phyloP scores from a whole-genome alignment of 1,140 invertebrate species.

The Drosophila ambigua region DNA sequence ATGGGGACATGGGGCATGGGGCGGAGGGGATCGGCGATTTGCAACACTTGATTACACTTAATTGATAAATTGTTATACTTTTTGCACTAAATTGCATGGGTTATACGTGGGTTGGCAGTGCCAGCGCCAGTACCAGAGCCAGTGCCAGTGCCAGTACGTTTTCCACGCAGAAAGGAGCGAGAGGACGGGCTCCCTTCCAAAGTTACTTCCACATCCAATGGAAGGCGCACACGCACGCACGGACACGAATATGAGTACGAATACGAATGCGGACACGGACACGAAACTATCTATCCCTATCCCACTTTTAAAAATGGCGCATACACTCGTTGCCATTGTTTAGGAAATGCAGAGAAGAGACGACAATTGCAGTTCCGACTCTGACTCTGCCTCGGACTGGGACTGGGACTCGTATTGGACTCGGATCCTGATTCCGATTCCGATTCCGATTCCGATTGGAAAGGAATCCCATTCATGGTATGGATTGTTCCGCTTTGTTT shows the following conservation, averaged over 20 bases:
- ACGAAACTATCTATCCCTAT: conserved; percentile 79
- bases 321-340: conserved; percentile 78
- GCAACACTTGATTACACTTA: conserved; percentile 63
- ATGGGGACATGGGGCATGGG: background rate
- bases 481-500: background rate
- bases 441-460: too few species aligned
- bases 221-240: conserved; percentile 73
- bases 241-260: too few species aligned
- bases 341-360: conserved; percentile 75
- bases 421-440: too few species aligned
- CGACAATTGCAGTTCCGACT: conserved; percentile 48
- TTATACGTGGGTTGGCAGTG: conserved; percentile 29
- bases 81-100: conserved; percentile 62
- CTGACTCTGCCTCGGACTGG: background rate
- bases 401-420: background rate
- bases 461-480: background rate
- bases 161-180: conserved; percentile 48
- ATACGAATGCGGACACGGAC: too few species aligned
- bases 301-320: conserved; percentile 80
- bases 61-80: conserved; percentile 63
- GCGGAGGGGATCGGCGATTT: conserved; percentile 21
- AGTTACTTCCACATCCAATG: conserved; percentile 55
- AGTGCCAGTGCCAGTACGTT: conserved; percentile 44
- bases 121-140: background rate
- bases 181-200: background rate